A percentile compares a stretch with the other conserved stretches of the same genome.
These are phyloP conservation scores for Mamestra brassicae DNA, from an alignment of 2,888 invertebrate genomes.

Conservation along the genomic window DNA sequence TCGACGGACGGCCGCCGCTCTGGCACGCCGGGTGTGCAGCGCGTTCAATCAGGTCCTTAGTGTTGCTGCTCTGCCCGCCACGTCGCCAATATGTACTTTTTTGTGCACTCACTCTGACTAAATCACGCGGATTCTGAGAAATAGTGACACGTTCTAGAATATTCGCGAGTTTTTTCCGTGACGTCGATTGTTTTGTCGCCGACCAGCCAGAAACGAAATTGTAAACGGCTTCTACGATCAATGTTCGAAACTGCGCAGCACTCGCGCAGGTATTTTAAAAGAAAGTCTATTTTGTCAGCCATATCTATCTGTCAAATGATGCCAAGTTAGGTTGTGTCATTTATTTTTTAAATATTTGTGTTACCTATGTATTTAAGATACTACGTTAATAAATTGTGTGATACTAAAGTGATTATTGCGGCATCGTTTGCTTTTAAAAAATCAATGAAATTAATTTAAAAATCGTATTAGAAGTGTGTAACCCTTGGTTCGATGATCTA, in stretches of 20 bases:
- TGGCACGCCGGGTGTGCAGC: constrained; percentile 47
- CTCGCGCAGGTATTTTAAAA: constrained; percentile 35
- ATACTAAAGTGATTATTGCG: constrained; percentile 29
- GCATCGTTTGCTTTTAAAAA: not conserved
- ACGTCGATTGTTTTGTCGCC: constrained; percentile 68
- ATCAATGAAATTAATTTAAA: not conserved
- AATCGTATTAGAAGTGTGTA: not conserved
- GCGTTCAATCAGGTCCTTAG: constrained; percentile 38
- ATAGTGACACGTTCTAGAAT: constrained; percentile 57
- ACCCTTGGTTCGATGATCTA: not conserved
- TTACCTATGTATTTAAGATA: too few species aligned
- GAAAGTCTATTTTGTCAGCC: constrained; percentile 10
- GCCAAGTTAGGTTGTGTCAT: constrained; percentile 5
- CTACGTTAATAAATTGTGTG: constrained; percentile 5
- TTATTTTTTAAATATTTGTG: constrained; percentile 27
- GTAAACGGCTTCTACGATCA: constrained; percentile 29
- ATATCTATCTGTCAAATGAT: constrained; percentile 43
- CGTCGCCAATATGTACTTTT: constrained; percentile 50
- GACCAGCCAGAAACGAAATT: constrained; percentile 55
- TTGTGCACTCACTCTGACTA: constrained; percentile 33
- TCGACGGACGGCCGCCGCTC: constrained; percentile 70
- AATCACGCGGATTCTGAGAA: constrained; percentile 20
- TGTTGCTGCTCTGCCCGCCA: constrained; percentile 39
- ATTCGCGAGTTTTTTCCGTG: constrained; percentile 58
- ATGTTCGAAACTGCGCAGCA: constrained; percentile 53